phyloP scores from a whole-genome alignment of 2,113 vertebrate species.

The Nesospiza acunhae region DNA sequence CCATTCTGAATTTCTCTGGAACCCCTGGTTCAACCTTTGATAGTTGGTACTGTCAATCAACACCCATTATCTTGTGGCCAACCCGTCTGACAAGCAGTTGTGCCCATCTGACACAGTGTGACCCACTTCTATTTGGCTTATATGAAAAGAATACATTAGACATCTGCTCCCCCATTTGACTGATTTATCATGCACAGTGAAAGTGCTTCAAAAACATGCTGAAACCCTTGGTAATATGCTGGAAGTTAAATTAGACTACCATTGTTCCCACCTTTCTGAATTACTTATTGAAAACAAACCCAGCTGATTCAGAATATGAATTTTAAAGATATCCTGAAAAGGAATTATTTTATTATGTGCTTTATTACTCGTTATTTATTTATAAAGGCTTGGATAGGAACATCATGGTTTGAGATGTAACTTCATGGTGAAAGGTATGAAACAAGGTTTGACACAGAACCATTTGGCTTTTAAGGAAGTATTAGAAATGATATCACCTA shows the following conservation, averaged over 20 bases:
- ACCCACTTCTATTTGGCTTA: background rate
- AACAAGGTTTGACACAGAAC: background rate
- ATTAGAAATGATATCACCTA: background rate
- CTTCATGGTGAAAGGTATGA: background rate
- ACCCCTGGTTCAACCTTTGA: background rate
- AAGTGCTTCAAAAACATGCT: background rate
- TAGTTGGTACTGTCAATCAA: background rate
- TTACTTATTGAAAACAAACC: background rate
- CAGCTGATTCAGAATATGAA: background rate
- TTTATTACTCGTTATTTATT: background rate
- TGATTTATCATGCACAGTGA: conserved; percentile 1
- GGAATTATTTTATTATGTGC: background rate
- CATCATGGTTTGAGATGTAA: background rate
- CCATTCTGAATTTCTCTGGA: background rate
- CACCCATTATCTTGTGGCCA: background rate
- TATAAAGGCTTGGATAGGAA: background rate
- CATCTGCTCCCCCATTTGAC: conserved; percentile 31
- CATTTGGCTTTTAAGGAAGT: background rate
- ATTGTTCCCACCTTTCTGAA: background rate
- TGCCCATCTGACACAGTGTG: background rate
- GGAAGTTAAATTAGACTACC: background rate
- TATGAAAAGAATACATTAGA: conserved; percentile 24
- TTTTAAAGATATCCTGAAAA: background rate
- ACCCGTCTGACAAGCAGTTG: background rate
- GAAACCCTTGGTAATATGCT: background rate